Evolutionary conservation across 2,113 vertebrate genomes (phyloP), one percentile per base, ranked within the genome.

Genomic region (Zapus hudsonius): DNA sequence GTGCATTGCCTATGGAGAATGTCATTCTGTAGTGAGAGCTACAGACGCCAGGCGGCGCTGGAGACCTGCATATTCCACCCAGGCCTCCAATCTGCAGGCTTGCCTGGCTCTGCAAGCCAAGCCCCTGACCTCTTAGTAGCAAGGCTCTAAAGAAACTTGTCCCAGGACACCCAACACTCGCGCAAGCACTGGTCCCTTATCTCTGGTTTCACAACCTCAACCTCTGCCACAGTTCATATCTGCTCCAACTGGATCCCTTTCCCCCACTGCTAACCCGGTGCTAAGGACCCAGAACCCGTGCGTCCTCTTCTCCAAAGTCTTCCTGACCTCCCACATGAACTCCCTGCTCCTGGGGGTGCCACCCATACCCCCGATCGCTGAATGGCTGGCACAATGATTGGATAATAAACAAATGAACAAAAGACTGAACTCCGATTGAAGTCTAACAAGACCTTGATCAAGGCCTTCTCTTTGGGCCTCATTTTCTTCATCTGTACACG

Each of bases 11-110:
- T 15, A 33, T 3, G n/a, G 11, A 27, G 27, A 40, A 57, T 29
- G 67, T 85, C 55, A 38, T 22, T 3, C 66, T 63, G 80, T 79
- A 61, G 25, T 64, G 74, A 87, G 76, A 40, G 4, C 42, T 16
- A 11, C 12, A 52, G 42, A 7, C 92, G 64, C 75, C 87, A 96
- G 93, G 81, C 0, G 93, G 89, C 12, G 27, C 83, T 31, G 10
- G 64, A 40, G 38, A 59, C 38, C 31, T 2, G 1, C 38, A 29
- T 12, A 1, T 44, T 20, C 4, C 3, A 57, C 27, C 55, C 67
- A 40, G 38, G 8, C 25, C 4, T 1, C 64, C 67, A 20, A 40
- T 64, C 72, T 22, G n/a, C 31, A 9, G 74, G 29, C 31, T 5
- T 8, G 55, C 40, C 9, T 36, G 61, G 31, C 29, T 66, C 42